Conservation (phyloP, 2,888 invertebrate species). For the Leptothorax acervorum region DNA sequence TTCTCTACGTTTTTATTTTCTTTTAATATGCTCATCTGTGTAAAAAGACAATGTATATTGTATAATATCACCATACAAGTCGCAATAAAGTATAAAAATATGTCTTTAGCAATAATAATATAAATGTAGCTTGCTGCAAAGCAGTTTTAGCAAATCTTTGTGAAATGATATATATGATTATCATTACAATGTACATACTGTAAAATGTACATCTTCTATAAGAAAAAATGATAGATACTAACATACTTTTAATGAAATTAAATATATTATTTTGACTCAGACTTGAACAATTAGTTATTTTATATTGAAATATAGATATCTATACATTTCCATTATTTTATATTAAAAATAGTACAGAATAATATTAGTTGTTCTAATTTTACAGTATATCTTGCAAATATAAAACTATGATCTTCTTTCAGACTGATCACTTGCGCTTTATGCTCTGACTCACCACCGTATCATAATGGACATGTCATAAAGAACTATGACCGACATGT, state of each 20-base stretch:
- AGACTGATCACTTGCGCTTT: conserved; percentile 88
- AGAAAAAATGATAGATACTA: background rate
- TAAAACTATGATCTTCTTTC: conserved; percentile 70
- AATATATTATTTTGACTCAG: background rate
- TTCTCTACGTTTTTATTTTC: background rate
- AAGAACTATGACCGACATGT: conserved; percentile 86
- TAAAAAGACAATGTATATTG: too few relatives aligned
- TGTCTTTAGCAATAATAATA: background rate
- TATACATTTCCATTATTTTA: background rate
- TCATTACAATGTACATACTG: background rate
- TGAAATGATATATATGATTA: background rate
- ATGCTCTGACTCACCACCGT: conserved; percentile 86
- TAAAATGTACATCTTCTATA: background rate
- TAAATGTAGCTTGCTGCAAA: background rate
- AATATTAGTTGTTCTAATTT: background rate
- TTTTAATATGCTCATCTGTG: background rate
- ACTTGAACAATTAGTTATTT: background rate
- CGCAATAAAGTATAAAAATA: background rate
- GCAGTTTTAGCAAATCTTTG: background rate
- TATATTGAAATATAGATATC: background rate
- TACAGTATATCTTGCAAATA: background rate
- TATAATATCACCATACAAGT: too few relatives aligned
- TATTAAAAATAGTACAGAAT: background rate
- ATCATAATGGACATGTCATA: conserved; percentile 80
- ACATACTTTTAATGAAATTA: background rate